Evolutionary conservation across 35 echinoderm and acorn worm species (phyloP).

Genomic region (Apostichopus japonicus): DNA sequence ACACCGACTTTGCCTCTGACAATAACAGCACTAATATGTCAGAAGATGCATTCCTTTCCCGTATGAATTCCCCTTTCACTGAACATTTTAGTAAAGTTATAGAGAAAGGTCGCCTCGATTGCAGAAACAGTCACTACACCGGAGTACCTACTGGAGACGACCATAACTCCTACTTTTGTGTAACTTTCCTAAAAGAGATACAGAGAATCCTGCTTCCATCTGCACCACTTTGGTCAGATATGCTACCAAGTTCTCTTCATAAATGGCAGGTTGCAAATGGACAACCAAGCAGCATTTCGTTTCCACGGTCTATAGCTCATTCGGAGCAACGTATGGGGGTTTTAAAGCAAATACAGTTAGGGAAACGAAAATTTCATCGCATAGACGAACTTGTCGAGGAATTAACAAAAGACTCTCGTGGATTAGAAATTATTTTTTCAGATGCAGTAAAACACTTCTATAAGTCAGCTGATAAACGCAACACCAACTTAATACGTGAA

Average conservation of each 20-base stretch:
- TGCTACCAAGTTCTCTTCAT: neutral
- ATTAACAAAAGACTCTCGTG: neutral
- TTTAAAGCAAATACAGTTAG: neutral
- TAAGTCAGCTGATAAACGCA: neutral
- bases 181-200: neutral
- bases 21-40: too few relatives aligned
- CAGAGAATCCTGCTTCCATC: neutral
- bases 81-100: neutral
- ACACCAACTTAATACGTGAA: neutral
- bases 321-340: constrained; percentile 6
- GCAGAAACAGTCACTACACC: too few relatives aligned
- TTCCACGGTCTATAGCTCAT: neutral
- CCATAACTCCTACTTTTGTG: too few relatives aligned
- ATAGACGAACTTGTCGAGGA: neutral
- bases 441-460: neutral
- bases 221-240: neutral
- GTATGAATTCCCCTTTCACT: neutral
- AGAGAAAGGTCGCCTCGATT: neutral
- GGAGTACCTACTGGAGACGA: too few relatives aligned
- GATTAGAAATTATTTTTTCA: too few relatives aligned
- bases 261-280: neutral
- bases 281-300: neutral
- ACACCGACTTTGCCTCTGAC: too few relatives aligned
- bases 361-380: neutral
- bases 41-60: too few relatives aligned